A percentile compares a stretch with the other conserved stretches of the same genome.
Conservation (phyloP, 2,888 invertebrate genomes). For the Choreutis nemorana region DNA sequence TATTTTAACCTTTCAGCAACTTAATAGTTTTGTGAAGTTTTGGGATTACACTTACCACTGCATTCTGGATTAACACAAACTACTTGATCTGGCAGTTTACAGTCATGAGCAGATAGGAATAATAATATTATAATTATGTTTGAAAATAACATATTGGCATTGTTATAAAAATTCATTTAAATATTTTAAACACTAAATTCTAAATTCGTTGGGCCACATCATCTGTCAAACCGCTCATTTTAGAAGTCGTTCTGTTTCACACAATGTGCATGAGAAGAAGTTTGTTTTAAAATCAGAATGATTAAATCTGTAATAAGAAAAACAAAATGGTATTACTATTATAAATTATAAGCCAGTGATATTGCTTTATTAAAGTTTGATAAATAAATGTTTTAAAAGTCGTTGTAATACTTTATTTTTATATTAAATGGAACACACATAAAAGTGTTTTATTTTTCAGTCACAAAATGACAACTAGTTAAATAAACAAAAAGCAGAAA, state of each 20-base stretch:
- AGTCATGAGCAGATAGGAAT: slow-evolving; percentile 34
- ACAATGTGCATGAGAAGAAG: no score
- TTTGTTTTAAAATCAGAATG: no score
- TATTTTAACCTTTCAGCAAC: slow-evolving; percentile 21
- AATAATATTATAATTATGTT: slow-evolving; percentile 45
- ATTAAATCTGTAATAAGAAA: no score
- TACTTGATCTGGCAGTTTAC: slow-evolving; percentile 71
- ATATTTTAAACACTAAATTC: slow-evolving; percentile 33
- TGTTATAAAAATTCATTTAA: slow-evolving; percentile 28
- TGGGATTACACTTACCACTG: slow-evolving; percentile 60
- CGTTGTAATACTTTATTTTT: no score
- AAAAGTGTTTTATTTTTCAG: no score
- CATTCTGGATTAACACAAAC: slow-evolving; percentile 76
- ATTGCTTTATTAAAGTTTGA: no score
- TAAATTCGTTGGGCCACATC: slow-evolving; percentile 56
- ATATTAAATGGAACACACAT: no score
- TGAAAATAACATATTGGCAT: slow-evolving; percentile 55
- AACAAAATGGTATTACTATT: no score
- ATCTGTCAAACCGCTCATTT: slow-evolving; percentile 46
- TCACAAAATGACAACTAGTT: no score
- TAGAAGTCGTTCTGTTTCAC: slow-evolving; percentile 22
- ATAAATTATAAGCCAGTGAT: no score
- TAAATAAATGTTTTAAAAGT: no score
- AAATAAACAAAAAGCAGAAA: no score
- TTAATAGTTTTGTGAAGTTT: slow-evolving; percentile 9